Evolutionary conservation across 2,113 vertebrate genomes (phyloP).

Genomic region (Erythrocercus mccallii): DNA sequence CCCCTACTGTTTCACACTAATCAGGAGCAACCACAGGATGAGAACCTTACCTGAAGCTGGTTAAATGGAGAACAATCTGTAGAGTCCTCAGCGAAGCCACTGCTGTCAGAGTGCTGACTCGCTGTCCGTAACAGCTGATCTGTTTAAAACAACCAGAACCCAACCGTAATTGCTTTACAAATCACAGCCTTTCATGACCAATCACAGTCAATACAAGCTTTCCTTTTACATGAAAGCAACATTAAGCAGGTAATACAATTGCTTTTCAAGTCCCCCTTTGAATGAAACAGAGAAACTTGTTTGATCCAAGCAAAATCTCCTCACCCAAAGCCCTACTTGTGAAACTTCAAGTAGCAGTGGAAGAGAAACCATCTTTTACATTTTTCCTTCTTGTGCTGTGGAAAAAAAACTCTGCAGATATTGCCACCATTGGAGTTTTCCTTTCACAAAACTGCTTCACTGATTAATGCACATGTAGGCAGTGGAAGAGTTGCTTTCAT

Average conservation of each 20-base stretch:
- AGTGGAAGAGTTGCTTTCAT: not conserved
- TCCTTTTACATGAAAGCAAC: not conserved
- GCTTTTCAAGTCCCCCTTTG: not conserved
- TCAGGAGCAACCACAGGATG: not conserved
- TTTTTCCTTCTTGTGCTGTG: not conserved
- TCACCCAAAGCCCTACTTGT: not conserved
- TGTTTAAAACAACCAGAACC: slow-evolving; percentile 18
- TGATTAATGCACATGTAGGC: not conserved
- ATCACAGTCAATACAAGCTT: not conserved
- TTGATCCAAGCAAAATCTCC: not conserved
- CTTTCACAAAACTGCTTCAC: not conserved
- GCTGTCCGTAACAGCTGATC: slow-evolving; percentile 83
- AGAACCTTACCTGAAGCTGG: slow-evolving; percentile 82
- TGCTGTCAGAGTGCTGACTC: slow-evolving; percentile 97
- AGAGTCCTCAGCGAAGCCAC: slow-evolving; percentile 93
- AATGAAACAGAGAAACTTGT: not conserved
- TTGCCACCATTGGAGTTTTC: not conserved
- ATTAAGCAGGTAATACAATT: not conserved
- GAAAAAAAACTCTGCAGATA: not conserved
- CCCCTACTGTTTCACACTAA: not conserved
- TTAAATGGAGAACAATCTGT: slow-evolving; percentile 76
- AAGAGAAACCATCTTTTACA: not conserved
- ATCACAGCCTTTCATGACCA: not conserved
- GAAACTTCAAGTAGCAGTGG: not conserved
- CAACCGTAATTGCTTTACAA: not conserved